A percentile compares a stretch with the other conserved stretches of the same genome.
Evolutionary conservation across 2,797 vertebrate species (phyloP).

Genomic region (Neosilurus mollespiculum): DNA sequence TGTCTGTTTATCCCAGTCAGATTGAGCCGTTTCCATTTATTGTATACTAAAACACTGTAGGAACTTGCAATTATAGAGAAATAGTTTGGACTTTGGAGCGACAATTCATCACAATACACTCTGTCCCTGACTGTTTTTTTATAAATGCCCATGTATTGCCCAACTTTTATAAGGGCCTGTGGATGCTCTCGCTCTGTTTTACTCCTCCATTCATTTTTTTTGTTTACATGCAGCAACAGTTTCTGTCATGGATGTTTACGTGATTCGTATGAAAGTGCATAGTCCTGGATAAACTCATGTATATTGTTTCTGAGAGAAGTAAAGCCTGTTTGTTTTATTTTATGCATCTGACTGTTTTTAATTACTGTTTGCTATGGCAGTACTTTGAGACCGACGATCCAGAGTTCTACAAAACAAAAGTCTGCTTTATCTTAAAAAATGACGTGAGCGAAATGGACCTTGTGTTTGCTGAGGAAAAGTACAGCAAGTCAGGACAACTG

Average conservation of each 20-base stretch:
- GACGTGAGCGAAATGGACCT: conserved; percentile 98
- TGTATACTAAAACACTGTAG: background rate
- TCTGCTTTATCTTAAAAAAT: conserved; percentile 97
- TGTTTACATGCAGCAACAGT: conserved; percentile 33
- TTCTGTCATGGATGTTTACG: conserved; percentile 57
- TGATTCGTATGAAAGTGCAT: conserved; percentile 36
- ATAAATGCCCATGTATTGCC: background rate
- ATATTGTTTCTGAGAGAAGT: conserved; percentile 50
- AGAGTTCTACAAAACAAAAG: conserved; percentile 99
- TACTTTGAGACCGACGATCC: conserved; percentile 98
- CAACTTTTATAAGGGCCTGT: conserved; percentile 25
- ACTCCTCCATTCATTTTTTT: conserved; percentile 46
- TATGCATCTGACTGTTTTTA: conserved; percentile 22
- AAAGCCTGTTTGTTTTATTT: conserved; percentile 56
- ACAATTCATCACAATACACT: background rate
- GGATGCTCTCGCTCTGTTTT: conserved; percentile 38
- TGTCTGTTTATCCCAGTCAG: too few relatives aligned
- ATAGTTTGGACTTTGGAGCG: background rate
- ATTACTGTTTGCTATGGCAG: conserved; percentile 67
- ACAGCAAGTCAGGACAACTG: conserved; percentile 91
- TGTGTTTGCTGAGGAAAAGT: conserved; percentile 98
- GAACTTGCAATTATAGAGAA: background rate
- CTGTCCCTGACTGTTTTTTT: background rate
- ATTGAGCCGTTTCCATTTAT: too few relatives aligned
- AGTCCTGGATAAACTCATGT: conserved; percentile 49